phyloP scores from a whole-genome alignment of 2,888 invertebrate species.

The Cosmopolites sordidus region DNA sequence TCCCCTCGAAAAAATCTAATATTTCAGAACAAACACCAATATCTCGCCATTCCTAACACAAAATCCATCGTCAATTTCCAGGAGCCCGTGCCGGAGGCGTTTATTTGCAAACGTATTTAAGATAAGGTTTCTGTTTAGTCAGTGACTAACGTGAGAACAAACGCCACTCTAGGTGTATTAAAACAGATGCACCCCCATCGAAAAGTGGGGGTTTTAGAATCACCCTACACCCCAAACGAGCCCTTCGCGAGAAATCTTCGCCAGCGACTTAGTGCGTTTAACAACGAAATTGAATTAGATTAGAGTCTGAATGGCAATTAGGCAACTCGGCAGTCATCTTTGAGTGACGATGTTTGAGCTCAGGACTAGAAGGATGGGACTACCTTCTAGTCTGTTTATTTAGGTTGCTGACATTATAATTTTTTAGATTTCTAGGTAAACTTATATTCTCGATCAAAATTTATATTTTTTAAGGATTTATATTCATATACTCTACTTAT shows the following conservation, averaged over 20 bases:
- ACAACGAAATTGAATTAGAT: conserved; percentile 32
- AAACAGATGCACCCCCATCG: conserved; percentile 26
- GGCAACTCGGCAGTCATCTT: conserved; percentile 24
- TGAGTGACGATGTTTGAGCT: conserved; percentile 20
- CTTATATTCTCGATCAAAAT: no score
- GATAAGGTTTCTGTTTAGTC: conserved; percentile 45
- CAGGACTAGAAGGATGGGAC: conserved; percentile 6
- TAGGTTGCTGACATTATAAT: conserved; percentile 19
- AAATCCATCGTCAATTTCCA: conserved; percentile 3
- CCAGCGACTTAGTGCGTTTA: conserved; percentile 25
- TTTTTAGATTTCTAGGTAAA: conserved; percentile 22
- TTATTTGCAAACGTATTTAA: conserved; percentile 43
- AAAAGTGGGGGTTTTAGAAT: not conserved
- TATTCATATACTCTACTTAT: no score
- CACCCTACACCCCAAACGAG: conserved; percentile 10
- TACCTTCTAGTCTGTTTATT: conserved; percentile 11
- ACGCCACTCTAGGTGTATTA: conserved; percentile 28
- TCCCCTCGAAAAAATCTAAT: conserved; percentile 5
- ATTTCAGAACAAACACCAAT: conserved; percentile 20
- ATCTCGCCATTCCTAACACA: conserved; percentile 4
- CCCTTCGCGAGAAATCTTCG: conserved; percentile 21
- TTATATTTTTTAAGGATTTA: no score
- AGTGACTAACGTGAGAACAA: conserved; percentile 44
- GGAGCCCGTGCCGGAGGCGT: conserved; percentile 5
- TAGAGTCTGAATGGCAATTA: conserved; percentile 30